Conservation (phyloP, 2,797 vertebrate species). For the Acomys russatus region DNA sequence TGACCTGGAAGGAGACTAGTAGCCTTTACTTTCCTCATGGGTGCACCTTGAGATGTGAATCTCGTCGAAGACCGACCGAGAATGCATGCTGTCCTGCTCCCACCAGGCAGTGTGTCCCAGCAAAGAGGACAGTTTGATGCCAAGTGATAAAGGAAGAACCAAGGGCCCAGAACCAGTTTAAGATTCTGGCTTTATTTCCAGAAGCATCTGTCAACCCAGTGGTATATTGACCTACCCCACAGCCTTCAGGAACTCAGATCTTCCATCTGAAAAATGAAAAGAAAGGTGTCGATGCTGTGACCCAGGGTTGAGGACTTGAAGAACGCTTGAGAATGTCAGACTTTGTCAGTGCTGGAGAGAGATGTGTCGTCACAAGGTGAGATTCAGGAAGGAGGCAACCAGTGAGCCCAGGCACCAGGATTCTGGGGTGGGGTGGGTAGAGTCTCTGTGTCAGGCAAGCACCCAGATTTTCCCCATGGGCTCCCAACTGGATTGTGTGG, state of each 20-base stretch:
- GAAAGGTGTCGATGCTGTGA: neutral
- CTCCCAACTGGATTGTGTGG: neutral
- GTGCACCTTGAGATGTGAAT: neutral
- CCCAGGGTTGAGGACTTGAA: neutral
- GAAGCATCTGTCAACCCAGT: neutral
- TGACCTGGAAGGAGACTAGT: neutral
- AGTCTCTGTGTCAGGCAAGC: neutral
- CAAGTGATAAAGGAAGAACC: neutral
- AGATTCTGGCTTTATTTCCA: neutral
- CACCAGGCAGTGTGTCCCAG: neutral
- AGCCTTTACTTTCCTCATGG: no score
- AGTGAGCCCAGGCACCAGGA: neutral
- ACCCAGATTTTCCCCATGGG: neutral
- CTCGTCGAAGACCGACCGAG: neutral
- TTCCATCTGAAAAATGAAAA: neutral
- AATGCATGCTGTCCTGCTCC: neutral
- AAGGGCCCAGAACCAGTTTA: neutral
- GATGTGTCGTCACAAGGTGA: neutral
- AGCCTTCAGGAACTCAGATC: neutral
- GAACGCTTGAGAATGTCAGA: neutral
- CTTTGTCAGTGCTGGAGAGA: neutral
- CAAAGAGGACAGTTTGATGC: neutral
- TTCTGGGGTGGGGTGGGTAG: neutral
- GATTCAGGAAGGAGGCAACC: no score
- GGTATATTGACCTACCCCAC: neutral